Base-by-base conservation (phyloP, 2,888 invertebrate genomes). In the Thecocarcelia acutangulata region DNA sequence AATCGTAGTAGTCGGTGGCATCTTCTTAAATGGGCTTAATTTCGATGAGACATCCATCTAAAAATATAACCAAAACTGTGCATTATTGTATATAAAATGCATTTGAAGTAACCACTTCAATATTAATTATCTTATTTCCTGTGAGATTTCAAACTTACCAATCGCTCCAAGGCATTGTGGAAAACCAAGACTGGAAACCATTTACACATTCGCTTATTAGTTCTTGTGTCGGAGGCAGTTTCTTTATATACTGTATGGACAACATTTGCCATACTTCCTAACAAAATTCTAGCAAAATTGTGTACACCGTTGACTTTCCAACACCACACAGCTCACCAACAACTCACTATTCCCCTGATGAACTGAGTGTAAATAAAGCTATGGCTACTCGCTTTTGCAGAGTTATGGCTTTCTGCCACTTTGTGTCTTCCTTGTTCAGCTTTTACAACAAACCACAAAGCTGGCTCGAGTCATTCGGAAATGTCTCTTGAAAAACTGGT, bases 401-500 rank as follows among this genome's bases (percentile, higher is more conserved):
- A 1, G 66, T 9, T 19, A 52, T 66, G 12, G 66, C 42, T 6
- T 33, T 40, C 4, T 12, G 21, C 52, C 66, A 54, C 6, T 54
- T 66, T 66, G 66, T 66, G 17, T 66, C 24, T 0, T 15, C 42
- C 52, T 66, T 52, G 6, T 40, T 66, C 9, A 66, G 15, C 0
- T 42, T 66, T 8, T 6, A 1, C 8, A 66, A 12, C 8, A 42
- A 52, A 6, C 12, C n/a, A 12, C 52, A 54, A 61, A 61, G 6
- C 61, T 61, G 21, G 21, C 37, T 15, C 66, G 42, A 11, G 52
- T 54, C 66, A 66, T 66, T 12, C 42, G 66, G 52, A 66, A 66
- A 54, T 66, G 52, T 1, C 24, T 66, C 46, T 66, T 24, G 11
- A 66, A 66, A 15, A 66, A 54, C 21, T 52, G 52, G 9, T 56